Base-by-base conservation (phyloP, 2,888 invertebrate genomes). In the Drosophila mulleri region DNA sequence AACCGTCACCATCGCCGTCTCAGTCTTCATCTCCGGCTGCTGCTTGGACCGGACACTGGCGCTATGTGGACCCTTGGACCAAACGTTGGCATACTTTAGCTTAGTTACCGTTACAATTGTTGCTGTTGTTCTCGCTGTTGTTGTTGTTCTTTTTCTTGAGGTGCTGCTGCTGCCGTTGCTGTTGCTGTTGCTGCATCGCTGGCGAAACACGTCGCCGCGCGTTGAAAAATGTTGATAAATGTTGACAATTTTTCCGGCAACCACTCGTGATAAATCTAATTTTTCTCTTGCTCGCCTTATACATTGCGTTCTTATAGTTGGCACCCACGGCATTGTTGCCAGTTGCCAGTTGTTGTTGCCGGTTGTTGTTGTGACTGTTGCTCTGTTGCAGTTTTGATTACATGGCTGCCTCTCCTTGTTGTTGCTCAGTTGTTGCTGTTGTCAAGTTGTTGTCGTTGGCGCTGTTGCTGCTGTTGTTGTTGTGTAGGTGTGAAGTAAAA, bases 241-340 rank as follows among this genome's bases (percentile, higher is more conserved):
- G 89, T 90, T 87, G 88, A 91, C 90, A 90, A 92, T 91, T 92
- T 91, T 87, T 80, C 88, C 88, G 91, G 87, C 91, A 90, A 89
- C 86, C 89, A 89, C 82, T 88, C 88, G 80, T 88, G 89, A 91
- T 91, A 91, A 91, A 91, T 91, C 90, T 89, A 90, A 90, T 90
- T 88, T 87, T 83, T 89, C 86, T 88, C 72, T 78, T 69, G 67
- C 80, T 75, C 73, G 70, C 78, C 68, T 77, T 58, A 57, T 69
- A 50, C 50, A 63, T 67, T 76, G 78, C 76, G 69, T 75, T 74
- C 75, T 74, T 82, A 62, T 72, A 79, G 76, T 72, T 88, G 80
- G 80, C 80, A 82, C 85, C 77, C 77, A 77, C 62, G 77, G 80
- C 80, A 79, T 84, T 82, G 82, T 60, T 60, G 48, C 32, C 58